These are phyloP conservation scores for Caradrina kadenii DNA, from an alignment of 2,888 invertebrate species.

Conservation along the genomic window DNA sequence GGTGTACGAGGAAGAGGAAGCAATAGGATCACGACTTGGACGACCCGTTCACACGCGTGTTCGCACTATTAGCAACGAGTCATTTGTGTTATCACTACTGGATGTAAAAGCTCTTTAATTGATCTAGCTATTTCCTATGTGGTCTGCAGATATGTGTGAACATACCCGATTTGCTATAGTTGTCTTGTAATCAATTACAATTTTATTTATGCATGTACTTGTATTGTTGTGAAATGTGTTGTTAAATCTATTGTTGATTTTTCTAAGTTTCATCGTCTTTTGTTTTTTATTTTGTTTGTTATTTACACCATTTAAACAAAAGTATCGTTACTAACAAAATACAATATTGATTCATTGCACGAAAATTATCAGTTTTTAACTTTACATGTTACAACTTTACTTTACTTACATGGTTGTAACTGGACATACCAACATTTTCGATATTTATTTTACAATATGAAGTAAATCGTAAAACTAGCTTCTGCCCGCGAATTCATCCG, in stretches of 20 bases:
- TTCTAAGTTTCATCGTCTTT: not conserved
- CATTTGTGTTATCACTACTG: slow-evolving; percentile 65
- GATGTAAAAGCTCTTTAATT: slow-evolving; percentile 63
- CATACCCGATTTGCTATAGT: slow-evolving; percentile 52
- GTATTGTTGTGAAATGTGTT: not conserved
- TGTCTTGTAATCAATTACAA: slow-evolving; percentile 34
- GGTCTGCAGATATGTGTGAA: slow-evolving; percentile 25
- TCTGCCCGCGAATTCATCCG: too few species aligned
- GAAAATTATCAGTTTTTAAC: too few species aligned
- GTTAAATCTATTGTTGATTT: not conserved
- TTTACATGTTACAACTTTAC: too few species aligned
- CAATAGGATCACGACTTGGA: slow-evolving; percentile 72
- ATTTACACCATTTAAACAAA: not conserved
- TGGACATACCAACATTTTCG: too few species aligned
- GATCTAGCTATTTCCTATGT: slow-evolving; percentile 46
- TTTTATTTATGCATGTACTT: slow-evolving; percentile 1
- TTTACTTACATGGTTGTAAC: too few species aligned
- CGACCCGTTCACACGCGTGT: slow-evolving; percentile 74
- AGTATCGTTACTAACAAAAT: not conserved
- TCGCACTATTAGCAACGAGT: slow-evolving; percentile 75
- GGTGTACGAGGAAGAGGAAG: slow-evolving; percentile 77
- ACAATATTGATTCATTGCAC: too few species aligned
- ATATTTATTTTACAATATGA: too few species aligned
- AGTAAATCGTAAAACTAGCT: too few species aligned
- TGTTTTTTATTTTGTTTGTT: not conserved